phyloP scores from a whole-genome alignment of 2,797 vertebrate species.

The Propithecus deckenii region DNA sequence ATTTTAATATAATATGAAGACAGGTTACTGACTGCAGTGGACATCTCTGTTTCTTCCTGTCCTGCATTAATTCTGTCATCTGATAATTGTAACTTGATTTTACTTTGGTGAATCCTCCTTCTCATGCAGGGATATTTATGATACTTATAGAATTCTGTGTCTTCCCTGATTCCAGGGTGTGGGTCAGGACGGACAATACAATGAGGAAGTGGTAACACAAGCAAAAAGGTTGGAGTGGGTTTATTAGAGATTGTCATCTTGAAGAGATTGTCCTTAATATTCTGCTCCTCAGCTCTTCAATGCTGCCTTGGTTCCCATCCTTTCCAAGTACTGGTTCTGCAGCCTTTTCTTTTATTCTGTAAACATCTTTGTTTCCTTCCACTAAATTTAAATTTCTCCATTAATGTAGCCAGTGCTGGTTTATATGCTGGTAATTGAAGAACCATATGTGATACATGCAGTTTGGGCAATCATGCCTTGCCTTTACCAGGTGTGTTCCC shows the following conservation, averaged over 20 bases:
- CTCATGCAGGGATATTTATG: not conserved
- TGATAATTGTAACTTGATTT: not conserved
- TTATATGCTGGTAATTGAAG: not conserved
- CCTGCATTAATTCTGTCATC: not conserved
- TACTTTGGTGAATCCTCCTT: not conserved
- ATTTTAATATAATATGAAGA: not conserved
- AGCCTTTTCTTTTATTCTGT: not conserved
- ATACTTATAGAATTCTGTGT: not conserved
- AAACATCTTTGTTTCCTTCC: not conserved
- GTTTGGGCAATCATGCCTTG: not conserved
- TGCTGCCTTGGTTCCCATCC: not conserved
- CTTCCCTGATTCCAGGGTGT: not conserved
- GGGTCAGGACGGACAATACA: not conserved
- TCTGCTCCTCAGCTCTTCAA: not conserved
- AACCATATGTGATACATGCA: no score
- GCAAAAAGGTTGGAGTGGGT: not conserved
- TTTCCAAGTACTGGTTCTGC: not conserved
- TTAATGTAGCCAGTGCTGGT: not conserved
- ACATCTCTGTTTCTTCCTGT: not conserved
- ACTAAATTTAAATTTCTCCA: not conserved
- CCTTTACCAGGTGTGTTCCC: not conserved
- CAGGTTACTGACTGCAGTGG: not conserved
- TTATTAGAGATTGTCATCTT: no score
- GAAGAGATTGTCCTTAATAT: not conserved
- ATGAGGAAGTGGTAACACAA: not conserved